Conservation (phyloP, 2,113 vertebrate species). For the Trematomus loennbergii region DNA sequence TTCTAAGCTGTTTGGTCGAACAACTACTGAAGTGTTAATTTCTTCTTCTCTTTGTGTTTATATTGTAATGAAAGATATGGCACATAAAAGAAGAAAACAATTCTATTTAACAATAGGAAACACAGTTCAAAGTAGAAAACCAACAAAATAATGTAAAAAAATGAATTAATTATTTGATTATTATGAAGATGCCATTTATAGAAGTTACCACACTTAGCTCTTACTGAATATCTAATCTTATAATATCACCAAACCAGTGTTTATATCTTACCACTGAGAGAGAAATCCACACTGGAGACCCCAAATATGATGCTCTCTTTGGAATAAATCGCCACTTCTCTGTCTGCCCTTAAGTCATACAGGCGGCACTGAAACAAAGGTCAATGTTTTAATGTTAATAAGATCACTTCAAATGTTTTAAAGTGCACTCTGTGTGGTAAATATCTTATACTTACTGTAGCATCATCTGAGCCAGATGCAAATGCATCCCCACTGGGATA, state of each 20-base stretch:
- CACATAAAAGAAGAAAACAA: too few relatives aligned
- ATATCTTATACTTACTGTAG: conserved; percentile 88
- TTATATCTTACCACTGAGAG: conserved; percentile 92
- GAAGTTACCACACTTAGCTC: too few relatives aligned
- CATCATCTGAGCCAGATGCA: conserved; percentile 98
- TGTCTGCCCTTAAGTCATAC: conserved; percentile 96
- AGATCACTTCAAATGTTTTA: background rate
- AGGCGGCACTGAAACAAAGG: conserved; percentile 91
- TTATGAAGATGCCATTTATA: too few relatives aligned
- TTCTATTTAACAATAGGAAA: too few relatives aligned
- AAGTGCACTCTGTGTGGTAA: background rate
- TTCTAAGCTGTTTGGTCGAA: background rate
- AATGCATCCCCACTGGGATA: conserved; percentile 99
- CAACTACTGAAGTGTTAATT: too few relatives aligned
- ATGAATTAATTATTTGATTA: too few relatives aligned
- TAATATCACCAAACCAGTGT: too few relatives aligned
- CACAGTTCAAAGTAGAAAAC: too few relatives aligned
- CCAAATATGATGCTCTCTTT: conserved; percentile 99
- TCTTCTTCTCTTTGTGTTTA: too few relatives aligned
- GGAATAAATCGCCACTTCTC: conserved; percentile 98
- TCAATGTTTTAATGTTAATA: conserved; percentile 5
- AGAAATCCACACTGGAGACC: conserved; percentile 98
- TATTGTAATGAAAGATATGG: too few relatives aligned
- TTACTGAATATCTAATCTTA: too few relatives aligned
- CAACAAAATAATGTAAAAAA: too few relatives aligned